phyloP scores from a whole-genome alignment of 2,888 invertebrate genomes.

The Chloroclysta siterata region DNA sequence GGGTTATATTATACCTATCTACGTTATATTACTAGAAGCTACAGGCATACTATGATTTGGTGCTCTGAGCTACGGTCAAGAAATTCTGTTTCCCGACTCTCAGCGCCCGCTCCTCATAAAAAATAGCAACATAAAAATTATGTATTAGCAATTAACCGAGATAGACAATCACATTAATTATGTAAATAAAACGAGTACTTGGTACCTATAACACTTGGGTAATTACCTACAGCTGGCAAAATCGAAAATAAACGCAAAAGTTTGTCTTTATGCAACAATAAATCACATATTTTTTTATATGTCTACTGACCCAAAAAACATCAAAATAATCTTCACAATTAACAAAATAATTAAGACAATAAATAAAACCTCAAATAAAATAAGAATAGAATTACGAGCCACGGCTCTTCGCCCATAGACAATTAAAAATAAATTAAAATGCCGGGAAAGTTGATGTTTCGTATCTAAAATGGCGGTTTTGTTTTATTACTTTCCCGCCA shows the following conservation, averaged over 20 bases:
- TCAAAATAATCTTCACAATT: background rate
- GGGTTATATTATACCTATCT: too few species aligned
- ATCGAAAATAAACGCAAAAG: background rate
- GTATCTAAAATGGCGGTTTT: conserved; percentile 40
- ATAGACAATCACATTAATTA: too few species aligned
- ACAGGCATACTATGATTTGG: too few species aligned
- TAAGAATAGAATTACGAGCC: conserved; percentile 43
- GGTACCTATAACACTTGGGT: too few species aligned
- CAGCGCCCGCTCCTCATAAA: too few species aligned
- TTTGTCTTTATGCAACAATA: background rate
- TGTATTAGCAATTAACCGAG: too few species aligned
- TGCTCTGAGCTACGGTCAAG: too few species aligned
- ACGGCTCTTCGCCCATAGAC: conserved; percentile 34
- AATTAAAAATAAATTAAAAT: conserved; percentile 51
- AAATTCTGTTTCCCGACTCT: too few species aligned
- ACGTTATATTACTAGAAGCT: too few species aligned
- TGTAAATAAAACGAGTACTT: too few species aligned
- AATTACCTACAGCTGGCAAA: background rate
- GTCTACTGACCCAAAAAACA: conserved; percentile 18
- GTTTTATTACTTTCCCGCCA: conserved; percentile 38
- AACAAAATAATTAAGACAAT: conserved; percentile 24
- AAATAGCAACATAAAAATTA: too few species aligned
- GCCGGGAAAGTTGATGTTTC: conserved; percentile 43
- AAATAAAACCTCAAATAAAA: conserved; percentile 40
- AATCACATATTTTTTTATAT: conserved; percentile 11